Evolutionary conservation across 2,888 invertebrate species (phyloP), one percentile per base, ranked within the genome.

Genomic region (Argynnis bischoffii): DNA sequence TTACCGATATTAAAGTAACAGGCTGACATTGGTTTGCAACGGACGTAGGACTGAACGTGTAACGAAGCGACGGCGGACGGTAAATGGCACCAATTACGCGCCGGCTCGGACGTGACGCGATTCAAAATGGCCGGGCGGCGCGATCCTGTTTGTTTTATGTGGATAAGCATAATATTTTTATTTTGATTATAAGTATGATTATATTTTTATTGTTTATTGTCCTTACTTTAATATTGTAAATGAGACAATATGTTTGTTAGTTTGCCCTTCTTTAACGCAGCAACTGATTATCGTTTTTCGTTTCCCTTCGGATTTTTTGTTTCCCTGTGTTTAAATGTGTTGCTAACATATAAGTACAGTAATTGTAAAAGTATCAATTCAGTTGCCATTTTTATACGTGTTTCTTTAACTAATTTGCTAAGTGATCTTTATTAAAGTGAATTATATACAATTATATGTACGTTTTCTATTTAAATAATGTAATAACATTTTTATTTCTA

Each of bases 41-140:
- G 77, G 78, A 75, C 76, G 76, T 72, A 72, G 76, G 76, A 74
- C 77, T 71, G 77, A 76, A 73, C 77, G 77, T 77, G 77, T 77
- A 78, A 75, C 82, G 81, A 83, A 79, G 78, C 78, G 78, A 78
- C 79, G 85, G 83, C 80, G 83, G 84, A 82, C 84, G 84, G 86
- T 87, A 89, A 90, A 92, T 87, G 88, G 89, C 82, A 84, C 87
- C 92, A 92, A 92, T 92, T 92, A 92, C 90, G 84, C 81, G 81
- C 77, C 86, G 88, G 84, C 87, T 88, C 81, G 80, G 82, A 91
- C 92, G 92, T 92, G 92, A 87, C 78, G 75, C 80, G 92, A 79
- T 84, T 85, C 79, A 77, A 81, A 89, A 92, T 86, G 82, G 82
- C 79, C 77, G 78, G 74, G 67, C 66, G 74, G 67, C 66, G 69